phyloP scores from a whole-genome alignment of 2,888 invertebrate species.

The Cryptocephalus primarius region DNA sequence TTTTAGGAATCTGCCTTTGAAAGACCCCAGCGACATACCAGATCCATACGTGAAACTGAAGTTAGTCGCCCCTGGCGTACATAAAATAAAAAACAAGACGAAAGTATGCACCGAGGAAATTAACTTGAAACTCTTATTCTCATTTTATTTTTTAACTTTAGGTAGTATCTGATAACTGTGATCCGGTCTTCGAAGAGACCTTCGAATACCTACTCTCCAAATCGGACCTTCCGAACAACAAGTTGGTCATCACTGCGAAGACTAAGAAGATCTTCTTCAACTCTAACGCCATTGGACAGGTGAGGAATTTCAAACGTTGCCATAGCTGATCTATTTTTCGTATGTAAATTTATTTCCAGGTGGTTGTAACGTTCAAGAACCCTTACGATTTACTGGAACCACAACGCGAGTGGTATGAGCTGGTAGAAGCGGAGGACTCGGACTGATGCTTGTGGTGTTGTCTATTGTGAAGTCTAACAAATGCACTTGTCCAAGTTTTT shows the following conservation, averaged over 20 bases:
- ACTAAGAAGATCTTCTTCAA: slow-evolving; percentile 65
- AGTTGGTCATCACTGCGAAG: slow-evolving; percentile 68
- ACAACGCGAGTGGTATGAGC: slow-evolving; percentile 61
- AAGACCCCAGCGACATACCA: slow-evolving; percentile 71
- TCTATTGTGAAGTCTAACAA: too few species aligned
- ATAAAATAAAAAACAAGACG: slow-evolving; percentile 53
- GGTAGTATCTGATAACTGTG: slow-evolving; percentile 72
- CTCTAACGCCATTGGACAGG: slow-evolving; percentile 50
- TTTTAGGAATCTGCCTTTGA: slow-evolving; percentile 63
- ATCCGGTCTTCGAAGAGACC: slow-evolving; percentile 78
- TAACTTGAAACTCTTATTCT: background rate
- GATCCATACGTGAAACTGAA: slow-evolving; percentile 84
- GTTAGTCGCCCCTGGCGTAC: slow-evolving; percentile 57
- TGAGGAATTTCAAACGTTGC: slow-evolving; percentile 9
- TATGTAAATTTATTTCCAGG: slow-evolving; percentile 37
- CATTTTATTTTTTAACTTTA: slow-evolving; percentile 20
- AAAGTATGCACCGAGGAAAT: slow-evolving; percentile 11
- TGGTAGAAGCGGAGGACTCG: slow-evolving; percentile 17
- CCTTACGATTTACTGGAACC: slow-evolving; percentile 54
- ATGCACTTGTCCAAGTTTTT: background rate
- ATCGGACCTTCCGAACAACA: slow-evolving; percentile 60
- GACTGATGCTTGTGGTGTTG: slow-evolving; percentile 11
- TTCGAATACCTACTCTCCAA: slow-evolving; percentile 76
- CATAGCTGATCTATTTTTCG: background rate
- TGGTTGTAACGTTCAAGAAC: slow-evolving; percentile 52